Evolutionary conservation across 2,113 vertebrate species (phyloP).

Genomic region (Ahaetulla prasina): DNA sequence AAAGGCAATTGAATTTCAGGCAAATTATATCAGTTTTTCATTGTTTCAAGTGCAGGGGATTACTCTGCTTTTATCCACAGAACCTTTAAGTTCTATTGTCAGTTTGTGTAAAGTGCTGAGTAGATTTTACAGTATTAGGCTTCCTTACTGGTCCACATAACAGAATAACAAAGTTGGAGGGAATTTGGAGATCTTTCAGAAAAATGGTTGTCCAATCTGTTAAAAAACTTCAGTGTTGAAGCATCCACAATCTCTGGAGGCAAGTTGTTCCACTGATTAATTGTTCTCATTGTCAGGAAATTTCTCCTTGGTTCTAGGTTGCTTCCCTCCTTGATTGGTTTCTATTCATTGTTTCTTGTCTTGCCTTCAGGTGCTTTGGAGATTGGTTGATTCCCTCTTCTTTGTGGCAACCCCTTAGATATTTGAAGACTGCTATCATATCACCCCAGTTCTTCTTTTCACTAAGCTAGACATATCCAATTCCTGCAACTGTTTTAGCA

Average conservation of each 20-base stretch:
- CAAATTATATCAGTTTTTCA: not conserved
- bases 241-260: not conserved
- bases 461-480: not conserved
- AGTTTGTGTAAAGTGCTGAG: not conserved
- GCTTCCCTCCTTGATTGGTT: not conserved
- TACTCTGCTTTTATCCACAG: not conserved
- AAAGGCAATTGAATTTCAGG: not conserved
- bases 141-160: not conserved
- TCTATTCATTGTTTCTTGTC: not conserved
- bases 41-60: not conserved
- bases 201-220: not conserved
- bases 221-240: not conserved
- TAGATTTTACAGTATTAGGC: not conserved
- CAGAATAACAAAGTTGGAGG: not conserved
- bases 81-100: not conserved
- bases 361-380: not conserved
- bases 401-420: not conserved
- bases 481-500: not conserved
- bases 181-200: not conserved
- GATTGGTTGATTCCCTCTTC: not conserved
- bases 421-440: not conserved
- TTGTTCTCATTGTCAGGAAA: not conserved
- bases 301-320: not conserved
- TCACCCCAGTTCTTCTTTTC: not conserved
- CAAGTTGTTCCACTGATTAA: not conserved